These are phyloP conservation scores for Numida meleagris DNA, from an alignment of 2,113 vertebrate genomes.

Conservation along the genomic window DNA sequence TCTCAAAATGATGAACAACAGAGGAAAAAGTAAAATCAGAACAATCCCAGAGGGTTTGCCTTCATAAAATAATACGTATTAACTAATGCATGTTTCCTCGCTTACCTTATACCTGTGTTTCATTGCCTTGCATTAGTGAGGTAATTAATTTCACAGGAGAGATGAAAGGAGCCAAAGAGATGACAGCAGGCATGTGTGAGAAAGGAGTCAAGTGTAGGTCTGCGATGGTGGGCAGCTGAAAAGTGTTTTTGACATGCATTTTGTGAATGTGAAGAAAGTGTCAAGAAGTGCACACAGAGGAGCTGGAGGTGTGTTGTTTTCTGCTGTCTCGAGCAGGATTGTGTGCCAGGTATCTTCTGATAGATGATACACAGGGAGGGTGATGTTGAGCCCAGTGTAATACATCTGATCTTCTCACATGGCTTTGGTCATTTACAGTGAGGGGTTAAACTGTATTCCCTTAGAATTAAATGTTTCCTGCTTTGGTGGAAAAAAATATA, in stretches of 20 bases:
- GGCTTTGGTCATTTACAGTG: background rate
- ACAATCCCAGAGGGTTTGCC: background rate
- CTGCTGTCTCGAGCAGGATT: background rate
- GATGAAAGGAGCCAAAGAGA: conserved; percentile 13
- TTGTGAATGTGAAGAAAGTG: background rate
- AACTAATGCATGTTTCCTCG: background rate
- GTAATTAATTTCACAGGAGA: conserved; percentile 44
- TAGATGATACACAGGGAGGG: background rate
- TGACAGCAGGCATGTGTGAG: conserved; percentile 5
- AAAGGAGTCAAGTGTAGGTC: conserved; percentile 7
- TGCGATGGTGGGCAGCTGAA: background rate
- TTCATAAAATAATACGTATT: background rate
- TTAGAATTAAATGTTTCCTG: background rate
- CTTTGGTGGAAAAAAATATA: background rate
- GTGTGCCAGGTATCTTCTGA: background rate
- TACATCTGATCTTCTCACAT: background rate
- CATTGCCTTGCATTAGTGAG: background rate
- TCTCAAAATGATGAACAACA: background rate
- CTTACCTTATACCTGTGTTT: conserved; percentile 15
- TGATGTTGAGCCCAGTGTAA: background rate
- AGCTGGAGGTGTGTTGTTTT: background rate
- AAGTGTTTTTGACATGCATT: background rate
- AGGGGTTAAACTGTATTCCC: background rate
- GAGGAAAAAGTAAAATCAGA: background rate
- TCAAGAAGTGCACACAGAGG: background rate